Evolutionary conservation across 2,888 invertebrate genomes (phyloP), one percentile per base, ranked within the genome.

Genomic region (Euproctis similis): DNA sequence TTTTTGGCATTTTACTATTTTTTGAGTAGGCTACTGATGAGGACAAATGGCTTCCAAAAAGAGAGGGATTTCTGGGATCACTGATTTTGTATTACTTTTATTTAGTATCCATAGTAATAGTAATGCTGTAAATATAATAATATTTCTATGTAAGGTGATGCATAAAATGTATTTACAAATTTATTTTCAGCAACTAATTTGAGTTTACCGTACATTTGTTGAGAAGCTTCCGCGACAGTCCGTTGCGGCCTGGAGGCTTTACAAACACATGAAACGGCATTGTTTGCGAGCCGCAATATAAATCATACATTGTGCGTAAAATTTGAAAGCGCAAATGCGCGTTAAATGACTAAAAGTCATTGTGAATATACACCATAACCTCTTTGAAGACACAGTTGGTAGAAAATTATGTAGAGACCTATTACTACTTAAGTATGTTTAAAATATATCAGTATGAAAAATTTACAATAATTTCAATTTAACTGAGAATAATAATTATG

Each of bases 241-340:
- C 36, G 50, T 46, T 67, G 66, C 52, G 60, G 57, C 61, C 41
- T 51, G 50, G 45, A 27, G 33, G 36, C 46, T 49, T 54, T 57
- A 60, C 59, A 59, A 65, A 61, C 61, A 54, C 52, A 46, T 49
- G 52, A 57, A 65, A 66, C 65, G 62, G 69, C 62, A 76, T 82
- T 82, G 77, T 77, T 69, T 68, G 64, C 45, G 61, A 53, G 76
- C 81, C 82, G 54, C 82, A 80, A 70, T 66, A 77, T 81, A 82
- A 82, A 82, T 82, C 81, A 82, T 48, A 52, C 44, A 42, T 30
- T 51, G 46, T 51, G 46, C 51, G 46, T 55, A 43, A 44, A 37
- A 42, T 46, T 45, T 46, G 57, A 63, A 64, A 60, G 61, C 59
- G n/a, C n/a, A n/a, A n/a, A n/a, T n/a, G n/a, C n/a, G n/a, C n/a